Evolutionary conservation across 1,140 invertebrate genomes (phyloP).

Genomic region (Zeugodacus cucurbitae): DNA sequence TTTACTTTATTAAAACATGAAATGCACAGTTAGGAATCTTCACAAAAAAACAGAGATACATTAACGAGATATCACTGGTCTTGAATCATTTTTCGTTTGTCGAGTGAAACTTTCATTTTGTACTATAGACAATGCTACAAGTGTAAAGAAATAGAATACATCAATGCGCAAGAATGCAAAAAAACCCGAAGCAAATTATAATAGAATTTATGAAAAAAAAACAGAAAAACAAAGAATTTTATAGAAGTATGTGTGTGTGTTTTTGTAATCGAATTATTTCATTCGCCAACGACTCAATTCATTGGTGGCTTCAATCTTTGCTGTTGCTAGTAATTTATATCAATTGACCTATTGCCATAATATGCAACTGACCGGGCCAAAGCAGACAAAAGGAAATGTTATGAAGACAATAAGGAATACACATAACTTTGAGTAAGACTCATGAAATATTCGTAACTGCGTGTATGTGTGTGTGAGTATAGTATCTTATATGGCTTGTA

Average conservation of each 20-base stretch:
- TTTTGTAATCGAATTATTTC: conserved; percentile 23
- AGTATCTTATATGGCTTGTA: background rate
- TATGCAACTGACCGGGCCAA: conserved; percentile 61
- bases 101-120: too few species aligned
- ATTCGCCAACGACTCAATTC: conserved; percentile 18
- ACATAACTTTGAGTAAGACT: background rate
- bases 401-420: conserved; percentile 26
- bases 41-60: too few species aligned
- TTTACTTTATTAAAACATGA: background rate
- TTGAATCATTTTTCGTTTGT: too few species aligned
- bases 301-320: conserved; percentile 49
- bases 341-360: conserved; percentile 66
- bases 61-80: too few species aligned
- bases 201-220: background rate
- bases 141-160: background rate
- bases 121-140: too few species aligned
- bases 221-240: background rate
- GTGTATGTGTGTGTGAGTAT: background rate
- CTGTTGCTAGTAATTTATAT: conserved; percentile 64
- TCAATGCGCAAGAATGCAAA: background rate
- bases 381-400: conserved; percentile 44
- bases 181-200: background rate
- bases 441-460: background rate
- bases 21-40: too few species aligned
- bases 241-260: background rate